These are phyloP conservation scores for Macheiramphus alcinus DNA, from an alignment of 2,113 vertebrate species.

Conservation along the genomic window DNA sequence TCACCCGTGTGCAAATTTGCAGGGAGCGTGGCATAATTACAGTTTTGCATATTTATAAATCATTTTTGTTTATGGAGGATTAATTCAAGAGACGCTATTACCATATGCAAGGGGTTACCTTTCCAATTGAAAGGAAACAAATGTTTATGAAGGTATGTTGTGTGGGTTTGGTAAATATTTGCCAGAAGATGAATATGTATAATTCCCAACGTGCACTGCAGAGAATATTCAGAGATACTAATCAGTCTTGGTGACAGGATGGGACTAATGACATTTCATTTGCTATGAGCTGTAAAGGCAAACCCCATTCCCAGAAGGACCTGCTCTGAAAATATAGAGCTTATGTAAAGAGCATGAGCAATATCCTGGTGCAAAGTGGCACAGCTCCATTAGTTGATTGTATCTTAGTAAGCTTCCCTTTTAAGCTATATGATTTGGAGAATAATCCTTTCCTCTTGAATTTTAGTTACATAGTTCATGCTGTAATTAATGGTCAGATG, in stretches of 20 bases:
- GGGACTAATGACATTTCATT: background rate
- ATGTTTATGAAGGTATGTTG: conserved; percentile 19
- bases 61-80: conserved; percentile 7
- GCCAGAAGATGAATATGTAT: background rate
- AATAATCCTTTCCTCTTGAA: background rate
- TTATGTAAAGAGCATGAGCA: background rate
- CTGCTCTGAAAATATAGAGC: background rate
- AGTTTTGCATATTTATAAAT: conserved; percentile 52
- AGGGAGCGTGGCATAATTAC: conserved; percentile 2
- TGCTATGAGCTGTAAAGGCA: background rate
- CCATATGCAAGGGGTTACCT: background rate
- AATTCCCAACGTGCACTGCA: background rate
- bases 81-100: conserved; percentile 40
- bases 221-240: background rate
- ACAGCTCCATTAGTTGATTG: background rate
- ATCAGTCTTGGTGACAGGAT: background rate
- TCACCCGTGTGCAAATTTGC: background rate
- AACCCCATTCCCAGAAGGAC: background rate
- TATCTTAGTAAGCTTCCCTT: background rate
- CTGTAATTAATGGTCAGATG: background rate
- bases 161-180: conserved; percentile 64
- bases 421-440: background rate
- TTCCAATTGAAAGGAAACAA: conserved; percentile 19
- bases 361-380: background rate
- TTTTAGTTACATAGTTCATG: background rate